Base-by-base conservation (phyloP, 2,113 vertebrate species). In the Arenaria interpres region DNA sequence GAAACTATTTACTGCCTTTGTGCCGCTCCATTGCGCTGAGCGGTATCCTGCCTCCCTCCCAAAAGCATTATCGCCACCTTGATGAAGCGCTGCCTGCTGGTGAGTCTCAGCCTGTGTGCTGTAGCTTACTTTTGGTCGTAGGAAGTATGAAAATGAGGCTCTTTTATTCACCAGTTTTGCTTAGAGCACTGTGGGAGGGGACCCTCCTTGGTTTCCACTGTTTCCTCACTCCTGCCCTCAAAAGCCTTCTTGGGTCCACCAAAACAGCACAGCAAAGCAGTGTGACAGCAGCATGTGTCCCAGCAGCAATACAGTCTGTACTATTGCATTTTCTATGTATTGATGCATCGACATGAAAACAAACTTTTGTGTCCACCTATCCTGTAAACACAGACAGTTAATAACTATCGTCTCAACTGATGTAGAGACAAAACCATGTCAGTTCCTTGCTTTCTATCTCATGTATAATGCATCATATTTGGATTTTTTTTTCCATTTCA, bases 271-370 rank as follows among this genome's bases (percentile, higher is more conserved):
- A 43, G 22, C 48, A 51, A 85, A 64, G 67, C 28, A 1, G 6
- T 7, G 37, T 1, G 1, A 30, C 22, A 22, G 17, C 6, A 1
- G 1, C 20, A 13, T 10, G 30, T 14, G 18, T 7, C 39, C 32
- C 74, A 57, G 17, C 32, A 48, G 51, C 30, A 41, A 33, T 57
- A 18, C 33, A n/a, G 54, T 23, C 16, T 23, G 12, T 20, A 14
- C 37, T 10, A 6, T 3, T 13, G 13, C 25, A 23, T 32, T 89
- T 63, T 17, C 43, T 63, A 25, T 16, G 21, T 45, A 54, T 25
- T 43, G 43, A 57, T 28, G 7, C 53, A 68, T 9, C 2, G 0
- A 51, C 66, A n/a, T 23, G 17, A 51, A 93, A 69, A 56, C 37
- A 37, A 27, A 63, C 27, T 53, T 41, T 2, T 17, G 28, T 30